Evolutionary conservation across 2,888 invertebrate species (phyloP).

Genomic region (Phengaris arion): DNA sequence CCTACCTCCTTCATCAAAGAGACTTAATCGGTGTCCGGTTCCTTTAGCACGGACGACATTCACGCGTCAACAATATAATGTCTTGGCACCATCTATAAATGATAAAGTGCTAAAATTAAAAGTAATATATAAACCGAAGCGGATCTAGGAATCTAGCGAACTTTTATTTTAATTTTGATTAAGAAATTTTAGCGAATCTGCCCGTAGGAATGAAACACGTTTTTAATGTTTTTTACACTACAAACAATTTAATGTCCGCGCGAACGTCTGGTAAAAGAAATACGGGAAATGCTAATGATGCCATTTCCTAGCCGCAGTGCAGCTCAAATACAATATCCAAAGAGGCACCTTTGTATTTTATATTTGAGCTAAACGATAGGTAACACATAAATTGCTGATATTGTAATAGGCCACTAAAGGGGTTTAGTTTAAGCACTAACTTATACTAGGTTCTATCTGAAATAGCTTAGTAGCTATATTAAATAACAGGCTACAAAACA

Average conservation of each 20-base stretch:
- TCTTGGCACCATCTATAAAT: too few species aligned
- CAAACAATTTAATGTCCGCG: slow-evolving; percentile 55
- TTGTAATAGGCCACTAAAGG: slow-evolving; percentile 61
- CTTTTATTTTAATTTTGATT: too few species aligned
- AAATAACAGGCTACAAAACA: too few species aligned
- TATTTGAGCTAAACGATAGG: slow-evolving; percentile 51
- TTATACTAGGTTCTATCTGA: background rate
- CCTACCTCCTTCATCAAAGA: too few species aligned
- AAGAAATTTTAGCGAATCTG: background rate
- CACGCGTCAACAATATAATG: too few species aligned
- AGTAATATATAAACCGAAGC: too few species aligned
- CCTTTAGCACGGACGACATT: too few species aligned
- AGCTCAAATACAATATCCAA: slow-evolving; percentile 71
- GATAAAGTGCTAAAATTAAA: too few species aligned
- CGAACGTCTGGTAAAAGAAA: slow-evolving; percentile 67
- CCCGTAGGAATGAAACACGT: background rate
- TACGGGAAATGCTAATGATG: slow-evolving; percentile 74
- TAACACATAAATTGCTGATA: slow-evolving; percentile 72
- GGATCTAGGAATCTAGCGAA: too few species aligned
- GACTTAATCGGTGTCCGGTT: too few species aligned
- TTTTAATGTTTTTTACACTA: slow-evolving; percentile 31
- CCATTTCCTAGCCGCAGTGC: slow-evolving; percentile 73
- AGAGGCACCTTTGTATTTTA: slow-evolving; percentile 47
- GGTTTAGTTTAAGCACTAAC: slow-evolving; percentile 60
- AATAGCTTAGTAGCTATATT: background rate